Conservation (phyloP, 2,797 vertebrate genomes). For the Phyllotis vaccarum region DNA sequence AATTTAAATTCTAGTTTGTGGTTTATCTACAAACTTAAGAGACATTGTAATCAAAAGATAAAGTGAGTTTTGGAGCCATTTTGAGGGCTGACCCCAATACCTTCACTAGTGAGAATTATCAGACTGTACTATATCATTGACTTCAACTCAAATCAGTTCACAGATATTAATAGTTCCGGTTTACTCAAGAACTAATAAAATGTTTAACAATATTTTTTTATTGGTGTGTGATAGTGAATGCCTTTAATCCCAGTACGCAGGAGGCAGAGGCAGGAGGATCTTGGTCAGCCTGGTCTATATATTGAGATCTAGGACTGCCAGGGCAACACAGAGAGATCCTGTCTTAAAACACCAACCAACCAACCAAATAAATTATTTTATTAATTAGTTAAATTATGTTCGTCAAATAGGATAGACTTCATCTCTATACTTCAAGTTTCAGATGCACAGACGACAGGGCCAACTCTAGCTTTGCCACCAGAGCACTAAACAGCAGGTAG, state of each 20-base stretch:
- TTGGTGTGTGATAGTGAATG: background rate
- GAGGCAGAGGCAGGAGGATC: background rate
- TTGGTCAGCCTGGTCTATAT: background rate
- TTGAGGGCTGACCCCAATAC: background rate
- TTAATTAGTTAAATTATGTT: background rate
- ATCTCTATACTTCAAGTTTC: conserved; percentile 43
- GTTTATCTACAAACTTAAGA: conserved; percentile 47
- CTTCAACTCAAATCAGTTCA: conserved; percentile 47
- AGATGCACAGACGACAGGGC: background rate
- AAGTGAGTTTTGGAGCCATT: conserved; percentile 15
- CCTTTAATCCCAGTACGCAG: background rate
- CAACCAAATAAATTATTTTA: background rate
- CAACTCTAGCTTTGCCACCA: background rate
- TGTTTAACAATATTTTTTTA: background rate
- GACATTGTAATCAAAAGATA: conserved; percentile 15
- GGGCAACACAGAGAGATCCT: background rate
- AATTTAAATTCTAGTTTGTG: conserved; percentile 29
- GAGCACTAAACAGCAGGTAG: background rate
- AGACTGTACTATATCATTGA: background rate
- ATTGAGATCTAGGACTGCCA: background rate
- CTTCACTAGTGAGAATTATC: conserved; percentile 14
- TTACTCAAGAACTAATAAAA: background rate
- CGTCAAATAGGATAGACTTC: background rate
- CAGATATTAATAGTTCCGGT: conserved; percentile 32
- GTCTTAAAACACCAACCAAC: background rate